Base-by-base conservation (phyloP, 2,797 vertebrate species). In the Miichthys miiuy region DNA sequence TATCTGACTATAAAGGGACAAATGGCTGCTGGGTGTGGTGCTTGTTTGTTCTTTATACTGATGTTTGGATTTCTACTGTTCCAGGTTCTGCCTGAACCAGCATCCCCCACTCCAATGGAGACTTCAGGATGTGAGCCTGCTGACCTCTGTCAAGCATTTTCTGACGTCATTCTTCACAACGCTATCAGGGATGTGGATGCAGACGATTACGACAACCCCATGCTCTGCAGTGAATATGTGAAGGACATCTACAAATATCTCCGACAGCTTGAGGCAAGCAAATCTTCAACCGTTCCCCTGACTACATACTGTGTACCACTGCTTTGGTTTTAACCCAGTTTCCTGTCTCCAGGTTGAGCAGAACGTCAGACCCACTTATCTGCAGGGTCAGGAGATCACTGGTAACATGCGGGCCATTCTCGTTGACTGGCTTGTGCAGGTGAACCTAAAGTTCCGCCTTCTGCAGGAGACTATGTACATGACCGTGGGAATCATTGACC, bases 191-290 rank as follows among this genome's bases (percentile, higher is more conserved):
- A 97, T 13, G 93, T 96, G 4, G 96, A 97, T 57, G 94, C 81
- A 0, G 95, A 96, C 4, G 95, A 96, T 12, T 88, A 88, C 4
- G 90, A 93, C 3, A 96, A 97, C 71, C 94, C 95, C 72, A 95
- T 96, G 89, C 92, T 97, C 68, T 97, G 96, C 86, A 96, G 95
- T 60, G 93, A 94, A 89, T 98, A 96, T 2, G 95, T 96, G 9
- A 97, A 97, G 58, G 95, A 97, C 27, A 97, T 98, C 84, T 98
- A 97, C 88, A 90, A 94, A 27, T 98, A 98, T 30, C 90, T 97
- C 48, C 87, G 91, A 27, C 78, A 95, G 0, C 93, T 97, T 16
- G 97, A 98, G 96, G 96, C 95, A 72, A 42, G 88, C 1, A 3
- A 30, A 21, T 6, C 4, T 5, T 51, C 21, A 21, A 51, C 2